Evolutionary conservation across 2,888 invertebrate species (phyloP), one percentile per base, ranked within the genome.

Genomic region (Acanthacorydalis orientalis): DNA sequence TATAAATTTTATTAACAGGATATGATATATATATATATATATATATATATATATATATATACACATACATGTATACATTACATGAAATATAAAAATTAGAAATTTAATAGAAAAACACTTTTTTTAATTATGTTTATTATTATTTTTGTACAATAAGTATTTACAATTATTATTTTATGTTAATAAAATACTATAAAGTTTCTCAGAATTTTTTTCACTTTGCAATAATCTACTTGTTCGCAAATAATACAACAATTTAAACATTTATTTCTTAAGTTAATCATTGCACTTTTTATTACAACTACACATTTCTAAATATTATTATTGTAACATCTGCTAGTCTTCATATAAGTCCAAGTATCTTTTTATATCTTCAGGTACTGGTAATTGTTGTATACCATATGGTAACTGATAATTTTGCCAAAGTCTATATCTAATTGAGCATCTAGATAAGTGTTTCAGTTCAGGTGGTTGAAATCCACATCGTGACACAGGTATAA

Each of bases 331-430:
- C 14, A 41, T 41, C 15, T 10, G 4, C 72, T 66, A 81, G 64
- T 86, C 84, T 48, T 75, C 75, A 60, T 80, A 70, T 46, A 86
- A 69, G 67, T 87, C 85, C 53, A 87, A 66, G 65, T 87, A 87
- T 54, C 74, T 71, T 56, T 77, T 75, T 51, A 87, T 61, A 32
- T 72, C 65, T 38, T 70, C 64, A 0, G 87, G 87, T 53, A 87
- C 64, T 4, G 78, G 75, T 43, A 88, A 60, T 15, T 71, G 72
- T 53, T 73, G 70, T 52, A 87, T 83, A 11, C 86, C 87, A 53
- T 77, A 72, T 0, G 88, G 88, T 39, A 89, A 61, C 54, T 80
- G 78, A 63, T 79, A 82, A 58, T 81, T 82, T 34, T 68, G 56
- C 68, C 80, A 77, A 43, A 89, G 63, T 48, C 66, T 61, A 42